Percentiles rank a stretch among this genome's conserved stretches.
Conservation (phyloP, 2,797 vertebrate genomes). For the Hirundo rustica region DNA sequence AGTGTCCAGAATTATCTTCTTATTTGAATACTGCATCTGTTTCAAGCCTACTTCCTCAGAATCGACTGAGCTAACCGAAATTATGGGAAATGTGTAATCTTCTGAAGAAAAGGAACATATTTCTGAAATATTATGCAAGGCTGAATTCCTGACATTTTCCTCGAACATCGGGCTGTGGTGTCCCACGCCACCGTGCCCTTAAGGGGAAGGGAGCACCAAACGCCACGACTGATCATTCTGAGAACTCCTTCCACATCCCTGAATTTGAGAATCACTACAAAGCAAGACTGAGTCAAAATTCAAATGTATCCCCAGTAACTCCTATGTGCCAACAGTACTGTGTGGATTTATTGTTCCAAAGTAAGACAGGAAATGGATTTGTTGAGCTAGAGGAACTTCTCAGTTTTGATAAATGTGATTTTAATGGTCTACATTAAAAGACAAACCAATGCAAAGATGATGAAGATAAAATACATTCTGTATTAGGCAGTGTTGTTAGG, state of each 20-base stretch:
- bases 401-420: background rate
- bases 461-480: background rate
- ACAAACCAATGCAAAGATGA: background rate
- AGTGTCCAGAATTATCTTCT: background rate
- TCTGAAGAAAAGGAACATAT: background rate
- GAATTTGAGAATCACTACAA: background rate
- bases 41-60: background rate
- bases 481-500: background rate
- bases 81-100: background rate
- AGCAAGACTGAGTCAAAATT: background rate
- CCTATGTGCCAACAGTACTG: background rate
- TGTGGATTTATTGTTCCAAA: background rate
- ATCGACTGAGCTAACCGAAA: background rate
- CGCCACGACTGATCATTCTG: background rate
- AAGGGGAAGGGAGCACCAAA: background rate
- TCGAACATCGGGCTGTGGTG: background rate
- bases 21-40: background rate
- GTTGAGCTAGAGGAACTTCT: background rate
- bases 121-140: background rate
- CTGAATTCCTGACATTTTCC: background rate
- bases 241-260: background rate
- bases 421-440: background rate
- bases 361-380: background rate
- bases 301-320: background rate
- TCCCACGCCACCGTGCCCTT: background rate